Percentiles rank a stretch among this genome's conserved stretches.
Conservation (phyloP, 1,140 invertebrate species). For the Zeugodacus cucurbitae region DNA sequence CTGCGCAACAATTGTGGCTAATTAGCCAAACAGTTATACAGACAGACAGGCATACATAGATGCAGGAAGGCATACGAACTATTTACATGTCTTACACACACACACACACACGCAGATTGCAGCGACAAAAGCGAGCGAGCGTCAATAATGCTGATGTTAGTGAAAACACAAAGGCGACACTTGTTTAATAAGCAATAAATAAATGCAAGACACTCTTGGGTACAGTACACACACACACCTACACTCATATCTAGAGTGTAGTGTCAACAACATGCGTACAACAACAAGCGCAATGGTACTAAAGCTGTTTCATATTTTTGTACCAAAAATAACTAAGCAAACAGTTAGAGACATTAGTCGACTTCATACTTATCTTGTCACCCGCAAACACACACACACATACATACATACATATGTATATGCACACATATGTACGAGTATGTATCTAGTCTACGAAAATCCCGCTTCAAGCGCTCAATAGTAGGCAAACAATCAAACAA, state of each 20-base stretch:
- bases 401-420: not conserved
- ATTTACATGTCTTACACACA: not conserved
- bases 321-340: not conserved
- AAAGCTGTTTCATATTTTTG: not conserved
- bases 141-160: not conserved
- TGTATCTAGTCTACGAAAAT: not conserved
- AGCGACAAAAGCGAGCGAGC: not conserved
- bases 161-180: not conserved
- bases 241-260: not conserved
- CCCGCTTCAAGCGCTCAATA: not conserved
- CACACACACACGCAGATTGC: not conserved
- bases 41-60: not conserved
- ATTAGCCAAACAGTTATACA: conserved; percentile 34
- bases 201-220: not conserved
- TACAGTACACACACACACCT: not conserved
- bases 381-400: not conserved
- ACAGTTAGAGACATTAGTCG: not conserved
- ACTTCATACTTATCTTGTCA: not conserved
- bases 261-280: not conserved
- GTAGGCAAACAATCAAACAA: not conserved
- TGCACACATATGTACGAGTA: not conserved
- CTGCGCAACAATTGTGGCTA: conserved; percentile 23
- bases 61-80: not conserved
- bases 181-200: conserved; percentile 16
- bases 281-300: not conserved